Percentiles rank a stretch among this genome's conserved stretches.
Evolutionary conservation across 2,888 invertebrate species (phyloP).

Genomic region (Aphidoletes aphidimyza): DNA sequence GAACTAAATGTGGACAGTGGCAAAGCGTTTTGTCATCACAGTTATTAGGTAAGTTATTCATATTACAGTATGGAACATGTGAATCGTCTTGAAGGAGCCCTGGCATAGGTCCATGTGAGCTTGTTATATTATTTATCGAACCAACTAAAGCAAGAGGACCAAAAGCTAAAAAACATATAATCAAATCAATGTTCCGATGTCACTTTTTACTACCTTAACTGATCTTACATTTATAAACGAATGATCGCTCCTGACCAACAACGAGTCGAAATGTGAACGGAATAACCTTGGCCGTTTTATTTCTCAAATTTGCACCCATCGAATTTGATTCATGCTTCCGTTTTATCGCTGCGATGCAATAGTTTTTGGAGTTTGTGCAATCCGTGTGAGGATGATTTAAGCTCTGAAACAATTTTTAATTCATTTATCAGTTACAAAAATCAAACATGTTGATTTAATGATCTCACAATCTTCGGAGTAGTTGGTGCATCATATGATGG

Average conservation of each 20-base stretch:
- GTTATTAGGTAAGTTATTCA: constrained; percentile 57
- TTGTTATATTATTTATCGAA: not conserved
- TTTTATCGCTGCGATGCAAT: not conserved
- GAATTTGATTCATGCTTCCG: not conserved
- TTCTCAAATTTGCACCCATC: not conserved
- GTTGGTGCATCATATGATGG: not conserved
- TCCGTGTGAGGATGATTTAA: not conserved
- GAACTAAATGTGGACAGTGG: constrained; percentile 61
- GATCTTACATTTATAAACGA: not conserved
- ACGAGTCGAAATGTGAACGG: not conserved
- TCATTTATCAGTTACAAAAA: not conserved
- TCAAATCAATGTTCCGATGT: no score
- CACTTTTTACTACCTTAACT: not conserved
- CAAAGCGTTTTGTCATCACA: constrained; percentile 59
- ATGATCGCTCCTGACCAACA: not conserved
- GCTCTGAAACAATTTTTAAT: not conserved
- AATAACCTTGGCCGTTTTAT: not conserved
- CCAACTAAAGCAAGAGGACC: not conserved
- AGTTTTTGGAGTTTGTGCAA: not conserved
- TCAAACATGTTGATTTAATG: not conserved
- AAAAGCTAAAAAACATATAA: not conserved
- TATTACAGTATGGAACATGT: not conserved
- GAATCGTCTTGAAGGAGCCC: not conserved
- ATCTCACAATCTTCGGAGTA: not conserved
- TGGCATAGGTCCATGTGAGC: not conserved